phyloP scores from a whole-genome alignment of 1,140 invertebrate species.

The Ceratina calcarata region DNA sequence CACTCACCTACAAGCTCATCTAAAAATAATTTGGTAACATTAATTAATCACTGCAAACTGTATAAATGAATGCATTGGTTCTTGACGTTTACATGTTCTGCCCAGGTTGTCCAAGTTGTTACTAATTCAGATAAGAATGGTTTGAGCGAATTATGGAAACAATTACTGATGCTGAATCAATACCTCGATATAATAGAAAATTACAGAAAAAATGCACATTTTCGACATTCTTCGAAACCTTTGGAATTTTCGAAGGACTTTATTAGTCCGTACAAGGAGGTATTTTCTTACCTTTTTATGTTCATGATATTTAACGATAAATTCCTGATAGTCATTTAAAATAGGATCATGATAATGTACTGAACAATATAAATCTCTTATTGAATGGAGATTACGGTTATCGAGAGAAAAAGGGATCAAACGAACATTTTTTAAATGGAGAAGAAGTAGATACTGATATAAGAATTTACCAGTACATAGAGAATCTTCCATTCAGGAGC shows the following conservation, averaged over 20 bases:
- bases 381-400: constrained; percentile 65
- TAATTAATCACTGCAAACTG: constrained; percentile 17
- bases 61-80: not conserved
- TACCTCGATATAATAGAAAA: constrained; percentile 69
- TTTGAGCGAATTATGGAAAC: constrained; percentile 67
- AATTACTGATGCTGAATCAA: constrained; percentile 67
- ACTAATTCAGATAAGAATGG: constrained; percentile 60
- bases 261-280: constrained; percentile 60
- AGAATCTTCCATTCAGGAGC: constrained; percentile 59
- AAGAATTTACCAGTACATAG: constrained; percentile 59
- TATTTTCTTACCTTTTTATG: constrained; percentile 39
- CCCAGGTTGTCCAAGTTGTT: constrained; percentile 66
- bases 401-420: constrained; percentile 17
- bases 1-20: constrained; percentile 56
- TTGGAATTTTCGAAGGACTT: constrained; percentile 68
- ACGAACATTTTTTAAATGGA: constrained; percentile 19
- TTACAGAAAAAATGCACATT: constrained; percentile 54
- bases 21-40: constrained; percentile 68
- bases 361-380: constrained; percentile 59
- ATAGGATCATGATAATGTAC: constrained; percentile 59
- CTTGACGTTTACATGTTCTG: not conserved
- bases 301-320: not conserved
- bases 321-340: constrained; percentile 38
- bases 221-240: constrained; percentile 50
- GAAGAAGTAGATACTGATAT: constrained; percentile 53